Evolutionary conservation across 2,113 vertebrate genomes (phyloP), one percentile per base, ranked within the genome.

Genomic region (Toxostoma redivivum): DNA sequence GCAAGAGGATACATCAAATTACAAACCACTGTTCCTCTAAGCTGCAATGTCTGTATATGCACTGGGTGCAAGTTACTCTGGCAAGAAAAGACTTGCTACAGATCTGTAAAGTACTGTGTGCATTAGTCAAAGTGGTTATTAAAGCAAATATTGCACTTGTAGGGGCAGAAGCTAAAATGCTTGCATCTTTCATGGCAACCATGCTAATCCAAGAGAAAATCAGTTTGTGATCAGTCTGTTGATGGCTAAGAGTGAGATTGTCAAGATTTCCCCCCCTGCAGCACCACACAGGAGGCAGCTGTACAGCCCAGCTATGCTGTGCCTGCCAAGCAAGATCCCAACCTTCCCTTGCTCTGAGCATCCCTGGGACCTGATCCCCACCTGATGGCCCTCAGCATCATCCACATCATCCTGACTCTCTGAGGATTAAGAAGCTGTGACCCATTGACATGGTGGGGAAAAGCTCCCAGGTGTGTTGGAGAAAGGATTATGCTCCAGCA

Each of bases 11-110:
- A 81, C 85, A 40, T 48, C 81, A 64, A 82, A 83, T 94, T 90
- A 71, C 80, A 88, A 88, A 69, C n/a, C 92, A 64, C 56, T 16
- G 9, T 14, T 94, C 79, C 85, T 70, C 72, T 81, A 70, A 90
- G 44, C 62, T 90, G 82, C 60, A 83, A 20, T 51, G 16, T 88
- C 71, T 70, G 30, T 38, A 12, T 86, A 51, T 78, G 60, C n/a
- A 33, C 44, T 18, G 58, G 72, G 65, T 79, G 79, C 42, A 50
- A 81, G 84, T 47, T 85, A 30, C 86, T 69, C 37, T 64, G 83
- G 78, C 73, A 94, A 93, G 82, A 95, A 88, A 90, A 88, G 53
- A 40, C 93, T 37, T 12, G 86, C 53, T 78, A 33, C 40, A 60
- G 71, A 47, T 90, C 78, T 54, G 64, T 73, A 16, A 78, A 80